These are phyloP conservation scores for Apis laboriosa DNA, from an alignment of 1,140 invertebrate genomes.

Conservation along the genomic window DNA sequence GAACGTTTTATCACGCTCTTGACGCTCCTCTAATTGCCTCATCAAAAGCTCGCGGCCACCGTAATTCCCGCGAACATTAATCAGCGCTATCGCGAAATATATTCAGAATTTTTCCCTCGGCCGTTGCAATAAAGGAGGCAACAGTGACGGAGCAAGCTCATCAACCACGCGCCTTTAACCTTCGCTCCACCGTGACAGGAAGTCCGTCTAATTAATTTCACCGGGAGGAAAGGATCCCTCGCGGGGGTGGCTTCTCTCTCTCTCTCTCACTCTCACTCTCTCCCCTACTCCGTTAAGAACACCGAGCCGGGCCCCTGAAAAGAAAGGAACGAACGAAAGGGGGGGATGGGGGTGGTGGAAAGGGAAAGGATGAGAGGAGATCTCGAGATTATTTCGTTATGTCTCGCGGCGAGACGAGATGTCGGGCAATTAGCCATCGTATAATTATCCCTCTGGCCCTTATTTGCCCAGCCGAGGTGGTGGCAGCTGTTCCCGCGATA, in stretches of 20 bases:
- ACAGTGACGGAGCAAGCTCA: conserved; percentile 53
- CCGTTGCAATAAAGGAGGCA: conserved; percentile 27
- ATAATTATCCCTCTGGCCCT: conserved; percentile 67
- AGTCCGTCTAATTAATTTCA: conserved; percentile 62
- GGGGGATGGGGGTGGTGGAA: background rate
- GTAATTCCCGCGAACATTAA: conserved; percentile 31
- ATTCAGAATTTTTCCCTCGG: conserved; percentile 22
- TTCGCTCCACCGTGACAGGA: conserved; percentile 53
- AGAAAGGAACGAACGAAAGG: conserved; percentile 39
- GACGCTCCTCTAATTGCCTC: conserved; percentile 24
- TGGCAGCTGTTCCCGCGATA: conserved; percentile 50
- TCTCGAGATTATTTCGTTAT: conserved; percentile 65
- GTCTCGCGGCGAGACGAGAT: conserved; percentile 62
- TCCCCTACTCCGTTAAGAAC: conserved; percentile 47
- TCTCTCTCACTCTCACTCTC: background rate
- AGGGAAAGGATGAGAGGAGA: background rate
- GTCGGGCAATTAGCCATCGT: conserved; percentile 70
- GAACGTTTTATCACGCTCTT: conserved; percentile 20
- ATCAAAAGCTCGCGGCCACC: conserved; percentile 5
- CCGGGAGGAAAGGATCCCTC: conserved; percentile 56
- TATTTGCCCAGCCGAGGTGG: conserved; percentile 62
- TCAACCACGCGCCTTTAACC: conserved; percentile 52
- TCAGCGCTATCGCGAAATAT: conserved; percentile 32
- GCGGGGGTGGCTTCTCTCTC: conserved; percentile 53
- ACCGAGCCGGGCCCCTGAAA: background rate